Conservation (phyloP, 2,797 vertebrate genomes). For the Amblyraja radiata region DNA sequence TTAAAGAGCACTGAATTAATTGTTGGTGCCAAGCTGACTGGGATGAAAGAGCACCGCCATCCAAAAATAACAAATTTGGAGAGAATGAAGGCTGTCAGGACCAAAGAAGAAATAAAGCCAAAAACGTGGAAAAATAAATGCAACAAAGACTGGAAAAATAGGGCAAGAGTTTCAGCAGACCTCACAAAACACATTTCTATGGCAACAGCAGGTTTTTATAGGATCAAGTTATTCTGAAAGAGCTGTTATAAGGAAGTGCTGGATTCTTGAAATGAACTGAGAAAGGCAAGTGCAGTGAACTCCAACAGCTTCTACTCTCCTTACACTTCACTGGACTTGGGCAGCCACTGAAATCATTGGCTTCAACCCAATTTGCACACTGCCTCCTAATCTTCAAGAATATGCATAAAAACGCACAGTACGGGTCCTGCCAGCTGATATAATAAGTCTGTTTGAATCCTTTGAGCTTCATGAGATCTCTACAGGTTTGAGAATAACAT, state of each 20-base stretch:
- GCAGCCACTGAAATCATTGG: constrained; percentile 12
- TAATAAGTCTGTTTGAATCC: background rate
- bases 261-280: background rate
- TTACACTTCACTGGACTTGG: background rate
- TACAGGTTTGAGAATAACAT: constrained; percentile 8
- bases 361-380: background rate
- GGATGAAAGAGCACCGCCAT: constrained; percentile 38
- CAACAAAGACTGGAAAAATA: constrained; percentile 39
- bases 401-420: constrained; percentile 2
- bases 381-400: constrained; percentile 28
- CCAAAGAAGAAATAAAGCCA: constrained; percentile 42
- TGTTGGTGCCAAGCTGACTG: constrained; percentile 40
- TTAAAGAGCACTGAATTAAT: constrained; percentile 40
- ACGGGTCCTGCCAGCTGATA: background rate
- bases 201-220: constrained; percentile 31
- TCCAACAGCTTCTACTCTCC: constrained; percentile 3
- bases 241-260: constrained; percentile 28
- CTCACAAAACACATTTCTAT: constrained; percentile 16
- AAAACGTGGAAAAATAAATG: constrained; percentile 46
- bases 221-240: constrained; percentile 27
- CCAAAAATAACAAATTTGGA: constrained; percentile 39
- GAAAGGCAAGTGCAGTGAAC: constrained; percentile 23
- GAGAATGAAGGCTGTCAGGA: constrained; percentile 40
- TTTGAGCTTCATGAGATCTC: background rate
- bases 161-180: constrained; percentile 29